Evolutionary conservation across 1,140 invertebrate genomes (phyloP).

Genomic region (Scaptomyza graminum): DNA sequence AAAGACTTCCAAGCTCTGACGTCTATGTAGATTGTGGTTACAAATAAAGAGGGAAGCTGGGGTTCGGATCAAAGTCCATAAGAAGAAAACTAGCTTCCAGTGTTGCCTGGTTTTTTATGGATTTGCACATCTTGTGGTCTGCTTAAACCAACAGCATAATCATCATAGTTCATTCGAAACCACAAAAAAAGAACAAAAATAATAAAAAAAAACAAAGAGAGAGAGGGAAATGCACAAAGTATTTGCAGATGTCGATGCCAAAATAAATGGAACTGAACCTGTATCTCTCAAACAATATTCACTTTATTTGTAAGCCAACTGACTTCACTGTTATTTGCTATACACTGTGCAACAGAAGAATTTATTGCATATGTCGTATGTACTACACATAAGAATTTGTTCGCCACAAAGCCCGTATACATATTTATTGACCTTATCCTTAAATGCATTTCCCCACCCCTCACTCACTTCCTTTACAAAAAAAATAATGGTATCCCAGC

Average conservation of each 20-base stretch:
- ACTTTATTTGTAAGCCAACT: background rate
- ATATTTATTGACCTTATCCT: constrained; percentile 26
- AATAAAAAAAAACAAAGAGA: background rate
- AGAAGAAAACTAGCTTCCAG: background rate
- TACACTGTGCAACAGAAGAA: background rate
- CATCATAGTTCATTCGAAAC: background rate
- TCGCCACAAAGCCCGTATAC: background rate
- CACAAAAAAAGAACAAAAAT: background rate
- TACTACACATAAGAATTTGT: constrained; percentile 20
- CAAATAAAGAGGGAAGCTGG: background rate
- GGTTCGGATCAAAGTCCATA: constrained; percentile 9
- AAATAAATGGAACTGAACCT: too few species aligned
- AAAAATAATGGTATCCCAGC: constrained; percentile 7
- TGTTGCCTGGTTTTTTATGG: background rate
- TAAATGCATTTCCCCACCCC: constrained; percentile 1
- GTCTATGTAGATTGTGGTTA: constrained; percentile 5
- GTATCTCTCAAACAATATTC: background rate
- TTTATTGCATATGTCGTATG: constrained; percentile 3
- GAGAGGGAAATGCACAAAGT: too few species aligned
- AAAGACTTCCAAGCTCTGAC: constrained; percentile 12
- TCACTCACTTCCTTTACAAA: too few species aligned
- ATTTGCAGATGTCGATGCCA: too few species aligned
- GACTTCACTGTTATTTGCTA: too few species aligned
- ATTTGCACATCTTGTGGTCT: constrained; percentile 18
- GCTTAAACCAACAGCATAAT: constrained; percentile 14